Conservation (phyloP, 2,113 vertebrate species). For the Corythaeola cristata region DNA sequence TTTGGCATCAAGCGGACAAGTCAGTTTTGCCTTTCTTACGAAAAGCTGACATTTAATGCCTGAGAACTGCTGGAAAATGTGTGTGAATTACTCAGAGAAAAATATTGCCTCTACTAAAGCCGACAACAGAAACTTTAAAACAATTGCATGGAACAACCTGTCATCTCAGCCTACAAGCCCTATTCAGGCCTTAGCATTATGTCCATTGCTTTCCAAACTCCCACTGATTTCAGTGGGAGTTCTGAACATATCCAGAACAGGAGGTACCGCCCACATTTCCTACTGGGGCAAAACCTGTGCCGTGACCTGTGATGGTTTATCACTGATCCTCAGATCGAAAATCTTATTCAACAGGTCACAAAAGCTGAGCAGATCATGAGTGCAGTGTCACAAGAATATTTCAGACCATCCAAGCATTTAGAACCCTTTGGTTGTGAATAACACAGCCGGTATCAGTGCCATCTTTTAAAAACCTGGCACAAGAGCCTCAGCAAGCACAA, state of each 20-base stretch:
- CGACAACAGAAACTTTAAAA: background rate
- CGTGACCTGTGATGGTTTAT: background rate
- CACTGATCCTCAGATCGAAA: background rate
- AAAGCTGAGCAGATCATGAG: background rate
- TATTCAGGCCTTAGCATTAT: background rate
- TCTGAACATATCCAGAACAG: background rate
- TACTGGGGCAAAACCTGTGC: background rate
- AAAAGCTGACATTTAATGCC: slow-evolving; percentile 31
- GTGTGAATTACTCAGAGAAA: slow-evolving; percentile 23
- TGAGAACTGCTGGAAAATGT: slow-evolving; percentile 24
- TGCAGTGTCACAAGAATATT: background rate
- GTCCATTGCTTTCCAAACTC: background rate
- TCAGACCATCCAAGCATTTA: background rate
- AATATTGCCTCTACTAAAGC: background rate
- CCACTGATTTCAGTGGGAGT: background rate
- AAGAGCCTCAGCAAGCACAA: background rate
- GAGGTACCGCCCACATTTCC: background rate
- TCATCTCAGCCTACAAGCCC: background rate
- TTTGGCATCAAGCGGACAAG: background rate
- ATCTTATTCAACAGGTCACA: background rate
- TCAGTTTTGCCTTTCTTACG: background rate
- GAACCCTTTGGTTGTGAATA: background rate
- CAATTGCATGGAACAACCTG: background rate
- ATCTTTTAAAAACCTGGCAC: background rate
- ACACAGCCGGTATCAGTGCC: background rate